Evolutionary conservation across 2,113 vertebrate genomes (phyloP), one percentile per base, ranked within the genome.

Genomic region (Aviceda subcristata): DNA sequence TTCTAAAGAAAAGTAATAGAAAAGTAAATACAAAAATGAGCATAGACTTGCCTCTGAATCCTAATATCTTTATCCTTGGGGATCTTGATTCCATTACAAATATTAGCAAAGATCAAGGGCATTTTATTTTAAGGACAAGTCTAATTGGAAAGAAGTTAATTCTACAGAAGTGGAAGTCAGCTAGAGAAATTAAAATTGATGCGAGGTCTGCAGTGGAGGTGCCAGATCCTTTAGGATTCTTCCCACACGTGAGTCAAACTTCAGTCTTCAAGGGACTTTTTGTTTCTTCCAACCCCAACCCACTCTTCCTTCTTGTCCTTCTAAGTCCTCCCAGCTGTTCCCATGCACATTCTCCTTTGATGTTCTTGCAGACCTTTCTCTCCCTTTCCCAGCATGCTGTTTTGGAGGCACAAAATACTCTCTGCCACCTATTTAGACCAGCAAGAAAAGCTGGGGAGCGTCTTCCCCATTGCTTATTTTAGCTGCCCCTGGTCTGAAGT

Each of bases 71-170:
- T 94, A 81, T 95, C 86, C 77, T 90, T 86, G 43, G 90, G 50
- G 94, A 94, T 94, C 94, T 96, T 90, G 55, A 88, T 94, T 97
- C 71, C 46, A 95, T 97, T 95, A 92, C 59, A 96, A 94, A 91
- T 94, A 97, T 90, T 95, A 97, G 46, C 71, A 94, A 94, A 96
- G 90, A 97, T 94, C 92, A 94, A 94, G 92, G 92, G 32, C 71
- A 84, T 95, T 96, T 96, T 95, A 97, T 97, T 97, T 96, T 95
- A 96, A 86, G 60, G 77, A 56, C 81, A 94, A 83, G 14, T 15
- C 83, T 97, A 97, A 97, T 96, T 95, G 94, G 77, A 95, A 97
- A 90, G 41, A 92, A 96, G 83, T 95, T 96, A 96, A 96, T 96
- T 96, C 10, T 38, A 66, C 29, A 88, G 62, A 95, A 95, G 69